A percentile compares a stretch with the other conserved stretches of the same genome.
These are phyloP conservation scores for Fulica atra DNA, from an alignment of 2,113 vertebrate genomes.

Conservation along the genomic window DNA sequence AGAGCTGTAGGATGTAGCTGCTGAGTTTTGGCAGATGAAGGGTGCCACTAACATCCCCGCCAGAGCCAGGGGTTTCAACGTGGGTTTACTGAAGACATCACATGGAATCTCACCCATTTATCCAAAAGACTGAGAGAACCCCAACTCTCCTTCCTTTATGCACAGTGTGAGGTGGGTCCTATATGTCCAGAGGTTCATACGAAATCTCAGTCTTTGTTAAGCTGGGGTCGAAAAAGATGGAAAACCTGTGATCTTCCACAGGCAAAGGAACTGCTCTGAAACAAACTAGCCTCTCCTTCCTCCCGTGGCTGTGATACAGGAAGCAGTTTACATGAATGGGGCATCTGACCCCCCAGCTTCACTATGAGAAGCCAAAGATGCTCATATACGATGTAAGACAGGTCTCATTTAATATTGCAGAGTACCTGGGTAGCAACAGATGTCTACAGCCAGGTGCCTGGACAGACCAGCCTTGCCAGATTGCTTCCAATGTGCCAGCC, in stretches of 20 bases:
- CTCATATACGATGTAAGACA: neutral
- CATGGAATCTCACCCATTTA: neutral
- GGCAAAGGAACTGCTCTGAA: slow-evolving; percentile 26
- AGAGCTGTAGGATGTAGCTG: neutral
- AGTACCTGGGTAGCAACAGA: neutral
- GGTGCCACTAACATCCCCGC: neutral
- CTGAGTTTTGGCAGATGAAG: neutral
- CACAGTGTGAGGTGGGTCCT: neutral
- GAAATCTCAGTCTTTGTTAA: neutral
- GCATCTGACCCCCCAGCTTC: neutral
- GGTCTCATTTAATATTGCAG: neutral
- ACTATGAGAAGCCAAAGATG: neutral
- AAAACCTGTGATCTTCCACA: slow-evolving; percentile 37
- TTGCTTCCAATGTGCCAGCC: neutral
- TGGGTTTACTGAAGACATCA: neutral
- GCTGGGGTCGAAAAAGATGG: neutral
- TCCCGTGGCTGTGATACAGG: neutral
- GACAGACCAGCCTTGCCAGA: neutral
- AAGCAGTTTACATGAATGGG: neutral
- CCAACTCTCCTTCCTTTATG: neutral
- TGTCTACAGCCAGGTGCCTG: neutral
- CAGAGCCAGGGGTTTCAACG: neutral
- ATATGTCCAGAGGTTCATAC: neutral
- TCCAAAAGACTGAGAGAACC: neutral
- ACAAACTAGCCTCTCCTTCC: slow-evolving; percentile 29